Evolutionary conservation across 2,113 vertebrate genomes (phyloP).

Genomic region (Furnarius figulus): DNA sequence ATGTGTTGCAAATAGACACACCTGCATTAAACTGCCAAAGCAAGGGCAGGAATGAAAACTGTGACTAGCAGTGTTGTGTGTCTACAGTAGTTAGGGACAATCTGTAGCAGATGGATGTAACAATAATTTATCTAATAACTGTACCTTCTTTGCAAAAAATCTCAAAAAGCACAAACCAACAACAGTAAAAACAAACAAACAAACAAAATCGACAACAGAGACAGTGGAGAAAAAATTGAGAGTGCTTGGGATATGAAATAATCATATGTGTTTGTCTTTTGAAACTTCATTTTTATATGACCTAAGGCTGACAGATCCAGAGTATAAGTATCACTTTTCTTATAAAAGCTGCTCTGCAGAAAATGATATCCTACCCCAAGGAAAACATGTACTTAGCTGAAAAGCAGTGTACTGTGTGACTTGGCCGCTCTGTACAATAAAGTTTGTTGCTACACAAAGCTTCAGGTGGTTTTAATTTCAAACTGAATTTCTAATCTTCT

Average conservation of each 20-base stretch:
- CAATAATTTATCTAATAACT: neutral
- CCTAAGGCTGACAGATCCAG: slow-evolving; percentile 48
- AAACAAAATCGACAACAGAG: neutral
- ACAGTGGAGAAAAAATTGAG: neutral
- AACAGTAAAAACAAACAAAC: neutral
- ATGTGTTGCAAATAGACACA: neutral
- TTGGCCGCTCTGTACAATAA: slow-evolving; percentile 3
- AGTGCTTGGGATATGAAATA: slow-evolving; percentile 25
- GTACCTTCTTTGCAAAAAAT: neutral
- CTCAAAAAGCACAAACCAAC: neutral
- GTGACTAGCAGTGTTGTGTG: neutral
- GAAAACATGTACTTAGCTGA: neutral
- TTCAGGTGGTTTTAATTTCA: slow-evolving; percentile 63
- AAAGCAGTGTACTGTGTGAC: neutral
- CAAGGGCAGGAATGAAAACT: neutral
- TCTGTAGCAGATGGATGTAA: neutral
- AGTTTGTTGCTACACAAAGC: slow-evolving; percentile 29
- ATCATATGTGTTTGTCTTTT: slow-evolving; percentile 1
- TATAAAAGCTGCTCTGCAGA: slow-evolving; percentile 41
- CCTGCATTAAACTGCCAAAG: neutral
- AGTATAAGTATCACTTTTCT: slow-evolving; percentile 35
- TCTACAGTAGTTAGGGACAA: neutral
- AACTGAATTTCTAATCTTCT: slow-evolving; percentile 54
- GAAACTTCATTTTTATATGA: slow-evolving; percentile 53
- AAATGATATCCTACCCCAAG: slow-evolving; percentile 32